These are phyloP conservation scores for Carterocephalus palaemon DNA, from an alignment of 2,888 invertebrate genomes.

Conservation along the genomic window DNA sequence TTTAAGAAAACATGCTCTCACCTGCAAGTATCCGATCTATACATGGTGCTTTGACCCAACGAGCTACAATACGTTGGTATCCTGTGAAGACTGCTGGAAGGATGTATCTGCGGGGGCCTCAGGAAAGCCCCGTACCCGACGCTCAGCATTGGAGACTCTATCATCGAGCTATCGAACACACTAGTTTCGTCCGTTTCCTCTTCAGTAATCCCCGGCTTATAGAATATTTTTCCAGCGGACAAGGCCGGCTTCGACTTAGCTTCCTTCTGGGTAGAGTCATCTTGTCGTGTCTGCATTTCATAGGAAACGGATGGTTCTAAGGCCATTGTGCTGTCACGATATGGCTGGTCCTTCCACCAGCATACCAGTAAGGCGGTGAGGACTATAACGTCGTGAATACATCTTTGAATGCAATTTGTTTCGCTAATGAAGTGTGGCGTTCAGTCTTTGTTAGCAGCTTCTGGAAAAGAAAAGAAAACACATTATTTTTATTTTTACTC, in stretches of 20 bases:
- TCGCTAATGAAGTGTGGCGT: background rate
- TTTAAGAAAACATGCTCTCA: conserved; percentile 35
- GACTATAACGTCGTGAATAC: background rate
- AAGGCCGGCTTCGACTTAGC: conserved; percentile 45
- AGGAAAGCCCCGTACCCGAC: conserved; percentile 51
- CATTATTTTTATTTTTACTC: background rate
- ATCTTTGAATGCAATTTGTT: background rate
- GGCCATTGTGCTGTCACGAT: conserved; percentile 53
- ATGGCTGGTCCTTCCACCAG: conserved; percentile 29
- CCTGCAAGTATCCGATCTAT: conserved; percentile 79
- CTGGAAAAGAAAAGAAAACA: conserved; percentile 27
- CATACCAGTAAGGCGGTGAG: background rate
- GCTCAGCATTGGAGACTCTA: conserved; percentile 66
- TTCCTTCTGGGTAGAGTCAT: conserved; percentile 45
- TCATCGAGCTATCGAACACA: conserved; percentile 64
- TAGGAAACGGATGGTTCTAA: conserved; percentile 52
- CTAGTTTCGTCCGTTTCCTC: conserved; percentile 74
- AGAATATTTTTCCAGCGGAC: conserved; percentile 69
- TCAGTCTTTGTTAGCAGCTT: conserved; percentile 27
- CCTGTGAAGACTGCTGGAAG: conserved; percentile 73
- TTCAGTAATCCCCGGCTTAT: conserved; percentile 66
- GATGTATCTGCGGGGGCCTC: conserved; percentile 55
- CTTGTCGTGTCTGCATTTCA: conserved; percentile 60
- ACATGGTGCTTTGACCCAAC: conserved; percentile 76
- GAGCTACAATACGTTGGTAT: conserved; percentile 81